Evolutionary conservation across 1,140 invertebrate species (phyloP), one percentile per base, ranked within the genome.

Genomic region (Branchinecta lynchi): DNA sequence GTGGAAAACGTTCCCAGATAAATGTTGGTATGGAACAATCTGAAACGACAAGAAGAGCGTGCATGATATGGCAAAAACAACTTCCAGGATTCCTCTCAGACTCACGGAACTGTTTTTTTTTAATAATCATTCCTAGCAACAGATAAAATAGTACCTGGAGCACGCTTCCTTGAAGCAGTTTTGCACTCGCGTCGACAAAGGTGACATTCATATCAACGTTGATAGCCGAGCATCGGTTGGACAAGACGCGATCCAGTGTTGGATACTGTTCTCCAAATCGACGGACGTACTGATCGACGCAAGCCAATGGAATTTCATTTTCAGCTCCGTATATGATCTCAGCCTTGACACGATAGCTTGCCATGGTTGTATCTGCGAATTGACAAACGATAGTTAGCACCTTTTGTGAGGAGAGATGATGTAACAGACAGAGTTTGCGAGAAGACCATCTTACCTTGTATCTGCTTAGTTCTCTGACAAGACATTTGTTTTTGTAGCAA

Each of bases 191-290:
- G 74, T 89, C 87, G 0, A 92, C 81, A 74, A 96, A 94, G 0
- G 89, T 88, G 3, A 96, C 92, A 76, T 94, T 93, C 83, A 96
- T 95, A 74, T 93, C 90, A 0, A 96, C 91, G 76, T 93, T 94
- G 3, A 96, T 89, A 65, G 79, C 78, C 0, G 92, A 96, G 79
- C 94, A 98, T 74, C 92, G 84, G 75, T 92, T 87, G 6, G 90
- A 93, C 7, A 97, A 80, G 72, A 93, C 82, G 70, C 81, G 84
- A 75, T 95, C 93, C 0, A 98, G 78, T 66, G 85, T 85, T 15
- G 80, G 78, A 73, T 95, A 94, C 75, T 90, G 88, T 74, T 91
- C 87, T 7, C 88, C 79, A 69, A 96, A 82, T 7, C 91, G 79
- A 68, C 91, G 89, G 72, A 88, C 86, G 76, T 97, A 98, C 76